Percentiles rank a stretch among this genome's conserved stretches.
Evolutionary conservation across 2,797 vertebrate species (phyloP).

Genomic region (Channallabes apus): DNA sequence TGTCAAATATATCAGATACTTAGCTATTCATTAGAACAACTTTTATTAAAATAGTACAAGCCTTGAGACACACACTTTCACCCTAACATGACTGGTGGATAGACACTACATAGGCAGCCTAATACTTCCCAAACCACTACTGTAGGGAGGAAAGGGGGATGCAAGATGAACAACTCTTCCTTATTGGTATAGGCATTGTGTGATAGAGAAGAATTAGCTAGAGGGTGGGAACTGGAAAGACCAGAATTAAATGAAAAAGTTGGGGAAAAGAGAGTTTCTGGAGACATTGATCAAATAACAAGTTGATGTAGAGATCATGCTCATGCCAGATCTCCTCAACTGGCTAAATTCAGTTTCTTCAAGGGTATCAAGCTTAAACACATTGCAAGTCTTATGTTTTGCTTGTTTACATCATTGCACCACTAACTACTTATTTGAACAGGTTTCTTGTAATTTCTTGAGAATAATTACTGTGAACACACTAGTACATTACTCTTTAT

Average conservation of each 20-base stretch:
- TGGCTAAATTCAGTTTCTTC: not conserved
- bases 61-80: not conserved
- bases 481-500: slow-evolving; percentile 26
- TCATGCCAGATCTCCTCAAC: not conserved
- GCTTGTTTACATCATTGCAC: not conserved
- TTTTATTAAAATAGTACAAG: not conserved
- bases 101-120: not conserved
- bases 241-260: not conserved
- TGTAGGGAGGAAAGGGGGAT: not conserved
- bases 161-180: not conserved
- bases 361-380: not conserved
- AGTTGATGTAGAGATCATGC: not conserved
- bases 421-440: slow-evolving; percentile 6
- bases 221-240: not conserved
- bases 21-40: not conserved
- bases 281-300: not conserved
- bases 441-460: slow-evolving; percentile 24
- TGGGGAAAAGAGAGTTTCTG: not conserved
- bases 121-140: not conserved
- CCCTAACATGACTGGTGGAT: not conserved
- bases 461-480: slow-evolving; percentile 29
- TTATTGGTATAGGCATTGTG: not conserved
- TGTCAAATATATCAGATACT: not conserved
- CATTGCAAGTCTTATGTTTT: slow-evolving; percentile 10
- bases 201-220: not conserved